Evolutionary conservation across 2,888 invertebrate species (phyloP), one percentile per base, ranked within the genome.

Genomic region (Odiellus spinosus): DNA sequence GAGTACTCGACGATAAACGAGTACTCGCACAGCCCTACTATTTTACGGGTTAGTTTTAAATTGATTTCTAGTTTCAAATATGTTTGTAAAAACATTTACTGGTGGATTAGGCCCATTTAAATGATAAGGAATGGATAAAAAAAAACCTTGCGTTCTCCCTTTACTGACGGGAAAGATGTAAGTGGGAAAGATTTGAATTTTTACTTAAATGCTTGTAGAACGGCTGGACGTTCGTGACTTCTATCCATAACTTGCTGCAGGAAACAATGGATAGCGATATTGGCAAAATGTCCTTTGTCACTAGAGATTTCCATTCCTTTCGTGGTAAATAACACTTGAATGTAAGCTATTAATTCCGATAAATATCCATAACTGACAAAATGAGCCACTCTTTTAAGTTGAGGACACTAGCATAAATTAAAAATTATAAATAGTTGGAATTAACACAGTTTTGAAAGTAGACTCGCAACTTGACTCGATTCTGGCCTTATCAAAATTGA

Each of bases 261-360:
- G 59, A 74, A 76, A 48, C 76, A 75, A 64, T 77, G 72, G 14
- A 78, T 70, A 40, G 75, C 75, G 58, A 78, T 69, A 63, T 77
- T 77, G 14, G 77, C 75, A 46, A 78, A 70, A 58, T 77, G 75
- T 56, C 75, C 73, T 59, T 73, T 71, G 46, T 77, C 77, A 15
- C 58, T 56, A 6, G 56, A 53, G 59, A 74, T 67, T 53, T 73
- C 73, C 15, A 68, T 65, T 40, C 68, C 65, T 52, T 53, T 52
- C 15, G 53, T 56, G 40, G 73, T 66, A 57, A 73, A 74, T 32
- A 76, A 64, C 50, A 74, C 71, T 49, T 61, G 60, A 32, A 77
- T 68, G 57, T 74, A 75, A 53, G 71, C 72, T 54, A 77, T 63
- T 45, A 77, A 67, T 54, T 77, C 76, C 19, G 70, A 67, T 26